A percentile compares a stretch with the other conserved stretches of the same genome.
Conservation (phyloP, 2,888 invertebrate species). For the Sthenelais limicola region DNA sequence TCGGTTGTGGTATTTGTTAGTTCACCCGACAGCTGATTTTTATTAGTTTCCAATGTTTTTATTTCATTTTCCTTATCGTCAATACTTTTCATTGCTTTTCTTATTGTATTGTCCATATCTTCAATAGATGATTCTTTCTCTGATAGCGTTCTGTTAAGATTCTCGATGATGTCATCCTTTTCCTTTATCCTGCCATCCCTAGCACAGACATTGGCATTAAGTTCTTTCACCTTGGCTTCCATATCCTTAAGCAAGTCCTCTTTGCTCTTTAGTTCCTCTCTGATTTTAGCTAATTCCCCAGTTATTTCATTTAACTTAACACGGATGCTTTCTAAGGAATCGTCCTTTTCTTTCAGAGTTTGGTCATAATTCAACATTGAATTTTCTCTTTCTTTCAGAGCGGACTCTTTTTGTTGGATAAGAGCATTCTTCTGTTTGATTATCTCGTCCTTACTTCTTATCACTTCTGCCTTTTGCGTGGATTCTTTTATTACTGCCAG, state of each 20-base stretch:
- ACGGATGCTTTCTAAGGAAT: slow-evolving; percentile 42
- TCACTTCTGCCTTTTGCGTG: slow-evolving; percentile 49
- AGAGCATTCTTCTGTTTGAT: slow-evolving; percentile 51
- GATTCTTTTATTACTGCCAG: slow-evolving; percentile 49
- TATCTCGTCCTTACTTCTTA: slow-evolving; percentile 50
- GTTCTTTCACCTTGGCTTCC: slow-evolving; percentile 53
- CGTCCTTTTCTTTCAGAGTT: slow-evolving; percentile 45
- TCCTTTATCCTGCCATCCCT: slow-evolving; percentile 67
- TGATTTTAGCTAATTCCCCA: slow-evolving; percentile 55
- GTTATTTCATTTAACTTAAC: slow-evolving; percentile 57
- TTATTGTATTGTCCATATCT: slow-evolving; percentile 61
- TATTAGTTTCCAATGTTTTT: slow-evolving; percentile 51
- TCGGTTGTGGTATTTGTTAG: neutral
- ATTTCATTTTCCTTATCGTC: slow-evolving; percentile 59
- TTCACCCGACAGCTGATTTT: neutral
- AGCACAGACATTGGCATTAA: slow-evolving; percentile 59
- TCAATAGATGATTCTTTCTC: slow-evolving; percentile 59
- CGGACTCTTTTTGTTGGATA: slow-evolving; percentile 52
- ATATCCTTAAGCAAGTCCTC: slow-evolving; percentile 46
- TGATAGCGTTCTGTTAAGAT: slow-evolving; percentile 58
- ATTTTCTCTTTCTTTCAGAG: slow-evolving; percentile 47
- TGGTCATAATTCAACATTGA: slow-evolving; percentile 13
- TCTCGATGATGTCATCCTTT: slow-evolving; percentile 64
- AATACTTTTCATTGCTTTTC: slow-evolving; percentile 55
- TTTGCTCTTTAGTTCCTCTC: slow-evolving; percentile 34